Evolutionary conservation across 2,888 invertebrate species (phyloP), one percentile per base, ranked within the genome.

Genomic region (Rugalucina vietnamica): DNA sequence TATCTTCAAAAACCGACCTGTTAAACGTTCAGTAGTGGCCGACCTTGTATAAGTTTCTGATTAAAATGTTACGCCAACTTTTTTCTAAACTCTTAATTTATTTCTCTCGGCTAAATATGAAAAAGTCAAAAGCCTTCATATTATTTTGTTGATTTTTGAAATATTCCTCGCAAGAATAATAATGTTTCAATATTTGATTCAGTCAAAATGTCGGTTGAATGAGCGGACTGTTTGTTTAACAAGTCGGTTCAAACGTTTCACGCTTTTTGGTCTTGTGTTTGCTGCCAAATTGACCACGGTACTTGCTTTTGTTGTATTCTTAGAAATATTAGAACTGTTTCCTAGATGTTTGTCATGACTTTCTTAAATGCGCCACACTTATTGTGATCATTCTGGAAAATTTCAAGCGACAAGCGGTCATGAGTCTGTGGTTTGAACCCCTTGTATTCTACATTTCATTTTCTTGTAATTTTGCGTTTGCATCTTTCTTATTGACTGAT

Each of bases 201-300:
- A n/a, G n/a, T n/a, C n/a, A n/a, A n/a, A n/a, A n/a, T n/a, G n/a
- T n/a, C n/a, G n/a, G n/a, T n/a, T n/a, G n/a, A n/a, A n/a, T n/a
- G n/a, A n/a, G n/a, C n/a, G n/a, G n/a, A n/a, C n/a, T n/a, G n/a
- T n/a, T n/a, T n/a, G 79, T 83, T 83, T 83, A 83, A 83, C 79
- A 79, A 79, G 83, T 83, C 83, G 83, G 83, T 83, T 76, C 60
- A 69, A 27, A 27, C 37, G 24, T 39, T 27, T 76, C 43, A 24
- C 65, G 32, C 57, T 37, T 24, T 24, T 36, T 32, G 39, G n/a
- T 60, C 76, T 36, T 76, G 34, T 37, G 34, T 76, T 76, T 65
- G 39, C 65, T 76, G 27, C 39, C 37, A 76, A 18, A 39, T 39
- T 76, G 60, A 39, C 43, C 43, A 43, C 75, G 43, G 60, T 32